Percentiles rank a stretch among this genome's conserved stretches.
phyloP scores from a whole-genome alignment of 2,888 invertebrate species.

The Parnassius glacialis region DNA sequence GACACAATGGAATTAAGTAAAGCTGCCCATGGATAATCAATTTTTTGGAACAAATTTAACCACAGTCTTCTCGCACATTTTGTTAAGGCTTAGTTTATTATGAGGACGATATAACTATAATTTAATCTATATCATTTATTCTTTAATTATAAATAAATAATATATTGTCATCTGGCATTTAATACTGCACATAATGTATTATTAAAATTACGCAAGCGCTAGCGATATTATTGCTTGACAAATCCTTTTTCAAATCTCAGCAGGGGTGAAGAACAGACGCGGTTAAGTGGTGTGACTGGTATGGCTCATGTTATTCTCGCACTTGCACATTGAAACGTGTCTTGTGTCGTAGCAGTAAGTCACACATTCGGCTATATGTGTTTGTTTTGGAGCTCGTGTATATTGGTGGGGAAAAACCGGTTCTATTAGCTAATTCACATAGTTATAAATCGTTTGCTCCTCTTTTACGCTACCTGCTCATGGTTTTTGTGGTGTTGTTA shows the following conservation, averaged over 20 bases:
- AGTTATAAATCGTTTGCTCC: conserved; percentile 61
- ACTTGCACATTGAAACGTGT: conserved; percentile 28
- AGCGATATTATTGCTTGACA: conserved; percentile 42
- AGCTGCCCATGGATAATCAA: conserved; percentile 5
- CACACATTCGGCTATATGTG: conserved; percentile 49
- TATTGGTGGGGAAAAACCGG: conserved; percentile 58
- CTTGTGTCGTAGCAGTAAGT: conserved; percentile 42
- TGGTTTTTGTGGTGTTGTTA: conserved; percentile 69
- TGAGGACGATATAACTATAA: too few species aligned
- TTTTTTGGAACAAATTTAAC: neutral
- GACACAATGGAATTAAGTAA: conserved; percentile 15
- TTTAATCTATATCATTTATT: too few species aligned
- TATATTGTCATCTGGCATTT: too few species aligned
- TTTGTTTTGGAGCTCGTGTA: conserved; percentile 44
- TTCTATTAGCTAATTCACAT: conserved; percentile 57
- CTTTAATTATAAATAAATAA: too few species aligned
- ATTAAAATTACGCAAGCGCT: conserved; percentile 27
- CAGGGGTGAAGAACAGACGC: conserved; percentile 58
- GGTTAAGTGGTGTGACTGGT: conserved; percentile 50
- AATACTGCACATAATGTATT: neutral
- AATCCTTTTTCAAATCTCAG: conserved; percentile 65
- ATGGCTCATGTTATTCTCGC: conserved; percentile 34
- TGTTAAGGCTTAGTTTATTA: too few species aligned
- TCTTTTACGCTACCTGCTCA: conserved; percentile 64
- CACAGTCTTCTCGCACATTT: neutral